These are phyloP conservation scores for Folsomia manolachei DNA, from an alignment of 2,888 invertebrate species.

Conservation along the genomic window DNA sequence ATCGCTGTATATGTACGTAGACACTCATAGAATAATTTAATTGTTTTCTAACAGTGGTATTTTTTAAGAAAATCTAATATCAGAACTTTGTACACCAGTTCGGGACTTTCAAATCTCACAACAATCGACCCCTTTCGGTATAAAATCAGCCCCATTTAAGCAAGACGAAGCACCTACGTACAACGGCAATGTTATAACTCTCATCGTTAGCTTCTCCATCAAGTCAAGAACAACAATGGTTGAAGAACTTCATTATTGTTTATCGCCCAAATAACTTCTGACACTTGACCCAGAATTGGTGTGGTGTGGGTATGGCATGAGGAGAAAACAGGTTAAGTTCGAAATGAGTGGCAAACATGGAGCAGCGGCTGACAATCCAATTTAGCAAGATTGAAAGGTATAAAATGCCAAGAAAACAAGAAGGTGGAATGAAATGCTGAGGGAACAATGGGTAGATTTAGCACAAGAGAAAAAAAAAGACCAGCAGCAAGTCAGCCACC, in stretches of 20 bases:
- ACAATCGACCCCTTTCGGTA: too few relatives aligned
- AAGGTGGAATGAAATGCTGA: not conserved
- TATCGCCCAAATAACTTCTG: constrained; percentile 22
- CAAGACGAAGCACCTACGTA: too few relatives aligned
- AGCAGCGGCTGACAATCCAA: constrained; percentile 19
- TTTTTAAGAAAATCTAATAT: too few relatives aligned
- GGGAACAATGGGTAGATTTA: not conserved
- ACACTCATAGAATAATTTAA: too few relatives aligned
- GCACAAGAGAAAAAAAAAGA: not conserved
- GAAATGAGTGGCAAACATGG: constrained; percentile 11
- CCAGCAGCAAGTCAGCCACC: too few relatives aligned
- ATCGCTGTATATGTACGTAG: too few relatives aligned
- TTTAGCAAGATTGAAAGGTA: constrained; percentile 23
- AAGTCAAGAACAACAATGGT: not conserved
- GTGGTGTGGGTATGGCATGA: too few relatives aligned
- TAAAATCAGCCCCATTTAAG: too few relatives aligned
- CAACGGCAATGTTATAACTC: not conserved
- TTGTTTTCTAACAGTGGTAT: too few relatives aligned
- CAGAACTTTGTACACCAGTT: too few relatives aligned
- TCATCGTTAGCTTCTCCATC: not conserved
- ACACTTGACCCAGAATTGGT: constrained; percentile 25
- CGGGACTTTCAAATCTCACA: too few relatives aligned
- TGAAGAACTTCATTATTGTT: constrained; percentile 17
- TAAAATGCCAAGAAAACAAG: constrained; percentile 17
- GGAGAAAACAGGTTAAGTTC: constrained; percentile 11